Base-by-base conservation (phyloP, 37 sponge, comb jelly and placozoan genomes). In the Dysidea cf. avara region DNA sequence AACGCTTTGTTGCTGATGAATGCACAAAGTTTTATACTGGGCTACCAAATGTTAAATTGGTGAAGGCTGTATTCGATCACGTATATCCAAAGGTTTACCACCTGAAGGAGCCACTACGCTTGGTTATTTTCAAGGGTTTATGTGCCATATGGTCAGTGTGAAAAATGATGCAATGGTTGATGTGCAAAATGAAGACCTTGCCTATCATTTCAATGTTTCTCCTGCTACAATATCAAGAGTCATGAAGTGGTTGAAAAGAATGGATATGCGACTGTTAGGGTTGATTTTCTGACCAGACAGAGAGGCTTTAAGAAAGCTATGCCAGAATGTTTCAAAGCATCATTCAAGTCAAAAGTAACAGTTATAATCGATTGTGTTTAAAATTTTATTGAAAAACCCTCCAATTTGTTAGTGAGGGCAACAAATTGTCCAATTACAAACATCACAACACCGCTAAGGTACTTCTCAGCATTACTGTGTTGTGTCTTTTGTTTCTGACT, bases 371-470 rank as follows among this genome's bases (percentile, higher is more conserved):
- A n/a, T n/a, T n/a, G n/a, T n/a, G n/a, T n/a, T n/a, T n/a, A n/a
- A n/a, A 11, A 84, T 90, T 22, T 83, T 39, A 71, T 83, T 35
- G 79, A 88, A 40, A 22, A 66, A 24, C 78, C 88, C 32, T 36
- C 74, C 9, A 81, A 66, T 55, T 53, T 86, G 37, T 48, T 75
- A 30, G 81, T 82, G 3, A 37, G 82, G 65, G 74, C 87, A 0
- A 33, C 40, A 14, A n/a, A n/a, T n/a, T n/a, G n/a, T n/a, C n/a
- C n/a, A n/a, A n/a, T n/a, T n/a, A n/a, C n/a, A n/a, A n/a, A n/a
- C n/a, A n/a, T n/a, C n/a, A n/a, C n/a, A n/a, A n/a, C 37, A 89
- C 90, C 31, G 65, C 67, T 20, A 90, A 90, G 47, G 47, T 73
- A n/a, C 39, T 85, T 14, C 69, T 90, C 18, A 78, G 82, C 2